Evolutionary conservation across 2,888 invertebrate genomes (phyloP).

Genomic region (Crossocerus cetratus): DNA sequence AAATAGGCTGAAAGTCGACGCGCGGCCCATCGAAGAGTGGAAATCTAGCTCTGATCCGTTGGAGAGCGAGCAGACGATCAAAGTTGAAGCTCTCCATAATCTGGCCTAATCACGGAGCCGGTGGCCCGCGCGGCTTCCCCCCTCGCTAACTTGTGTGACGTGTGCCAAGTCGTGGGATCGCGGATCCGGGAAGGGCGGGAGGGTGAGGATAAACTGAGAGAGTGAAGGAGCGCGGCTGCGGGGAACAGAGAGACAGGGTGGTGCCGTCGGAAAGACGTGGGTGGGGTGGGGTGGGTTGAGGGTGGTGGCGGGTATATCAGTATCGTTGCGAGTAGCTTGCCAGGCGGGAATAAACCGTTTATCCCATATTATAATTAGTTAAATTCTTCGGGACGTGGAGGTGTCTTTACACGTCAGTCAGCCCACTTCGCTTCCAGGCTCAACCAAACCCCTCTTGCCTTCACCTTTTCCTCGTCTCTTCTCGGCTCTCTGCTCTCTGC

Average conservation of each 20-base stretch:
- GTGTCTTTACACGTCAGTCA: constrained; percentile 77
- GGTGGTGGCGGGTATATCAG: constrained; percentile 64
- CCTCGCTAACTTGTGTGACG: constrained; percentile 72
- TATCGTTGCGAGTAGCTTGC: constrained; percentile 71
- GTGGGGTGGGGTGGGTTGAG: constrained; percentile 45
- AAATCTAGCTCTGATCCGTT: constrained; percentile 33
- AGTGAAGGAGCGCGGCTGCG: constrained; percentile 38
- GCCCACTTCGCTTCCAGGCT: constrained; percentile 75
- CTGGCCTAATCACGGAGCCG: constrained; percentile 65
- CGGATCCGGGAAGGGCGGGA: constrained; percentile 46
- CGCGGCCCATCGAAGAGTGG: constrained; percentile 37
- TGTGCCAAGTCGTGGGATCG: constrained; percentile 68
- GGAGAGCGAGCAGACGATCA: constrained; percentile 59
- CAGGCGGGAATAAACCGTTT: constrained; percentile 75
- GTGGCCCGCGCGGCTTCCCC: constrained; percentile 52
- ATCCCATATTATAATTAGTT: constrained; percentile 77
- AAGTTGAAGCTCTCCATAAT: constrained; percentile 64
- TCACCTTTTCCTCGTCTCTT: constrained; percentile 41
- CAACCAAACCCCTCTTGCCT: constrained; percentile 57
- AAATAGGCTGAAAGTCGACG: constrained; percentile 18
- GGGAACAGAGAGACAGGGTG: constrained; percentile 33
- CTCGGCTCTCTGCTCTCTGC: constrained; percentile 1
- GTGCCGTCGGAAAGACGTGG: constrained; percentile 27
- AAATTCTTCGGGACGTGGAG: constrained; percentile 76
- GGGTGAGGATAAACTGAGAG: neutral